Percentiles rank a stretch among this genome's conserved stretches.
Conservation (phyloP, 2,888 invertebrate species). For the Nomada flava region DNA sequence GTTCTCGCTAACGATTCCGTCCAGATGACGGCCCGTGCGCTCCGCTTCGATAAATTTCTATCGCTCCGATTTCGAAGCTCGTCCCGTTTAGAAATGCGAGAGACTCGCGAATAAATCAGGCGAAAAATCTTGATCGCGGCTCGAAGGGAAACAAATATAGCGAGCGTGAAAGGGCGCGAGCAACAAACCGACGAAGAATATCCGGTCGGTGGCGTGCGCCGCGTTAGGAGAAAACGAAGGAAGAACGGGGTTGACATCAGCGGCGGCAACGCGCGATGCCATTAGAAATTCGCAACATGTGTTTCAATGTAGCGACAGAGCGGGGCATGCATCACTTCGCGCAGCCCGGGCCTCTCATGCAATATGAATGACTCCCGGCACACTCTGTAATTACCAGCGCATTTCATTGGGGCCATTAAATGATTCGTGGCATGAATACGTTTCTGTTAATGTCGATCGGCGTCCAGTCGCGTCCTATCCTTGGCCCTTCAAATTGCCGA, state of each 20-base stretch:
- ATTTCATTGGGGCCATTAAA: conserved; percentile 79
- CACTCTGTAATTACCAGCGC: conserved; percentile 76
- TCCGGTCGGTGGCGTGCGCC: conserved; percentile 26
- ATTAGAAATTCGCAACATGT: conserved; percentile 75
- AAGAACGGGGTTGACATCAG: conserved; percentile 56
- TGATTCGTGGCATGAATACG: conserved; percentile 77
- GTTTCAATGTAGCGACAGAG: conserved; percentile 71
- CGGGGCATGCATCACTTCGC: conserved; percentile 69
- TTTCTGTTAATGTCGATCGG: conserved; percentile 63
- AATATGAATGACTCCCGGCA: conserved; percentile 77
- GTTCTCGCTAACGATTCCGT: conserved; percentile 58
- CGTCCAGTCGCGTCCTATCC: conserved; percentile 5
- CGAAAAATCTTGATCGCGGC: no score
- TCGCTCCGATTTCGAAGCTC: no score
- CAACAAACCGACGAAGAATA: conserved; percentile 64
- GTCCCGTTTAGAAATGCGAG: neutral
- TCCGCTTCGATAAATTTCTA: neutral
- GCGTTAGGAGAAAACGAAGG: conserved; percentile 43
- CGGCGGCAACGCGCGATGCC: conserved; percentile 28
- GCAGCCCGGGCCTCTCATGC: conserved; percentile 73
- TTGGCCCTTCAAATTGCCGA: neutral
- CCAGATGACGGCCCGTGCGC: conserved; percentile 38
- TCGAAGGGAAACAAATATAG: neutral
- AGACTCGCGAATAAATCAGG: no score
- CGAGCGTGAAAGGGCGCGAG: neutral